Conservation (phyloP, 2,113 vertebrate species). For the Rhombomys opimus region DNA sequence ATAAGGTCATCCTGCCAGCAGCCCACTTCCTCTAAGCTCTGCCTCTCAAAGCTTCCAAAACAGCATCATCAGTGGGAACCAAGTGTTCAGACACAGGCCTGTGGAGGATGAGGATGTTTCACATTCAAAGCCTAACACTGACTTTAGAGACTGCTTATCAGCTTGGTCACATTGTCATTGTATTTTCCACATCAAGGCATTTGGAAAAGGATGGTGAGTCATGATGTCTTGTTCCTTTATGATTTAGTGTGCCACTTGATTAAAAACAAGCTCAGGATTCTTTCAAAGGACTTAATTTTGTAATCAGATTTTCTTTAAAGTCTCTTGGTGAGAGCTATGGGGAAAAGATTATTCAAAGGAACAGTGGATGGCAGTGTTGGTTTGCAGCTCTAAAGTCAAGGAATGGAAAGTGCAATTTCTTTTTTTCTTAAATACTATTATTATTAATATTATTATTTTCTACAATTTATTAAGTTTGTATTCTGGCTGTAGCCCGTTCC, state of each 20-base stretch:
- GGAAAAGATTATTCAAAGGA: constrained; percentile 76
- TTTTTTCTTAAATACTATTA: not conserved
- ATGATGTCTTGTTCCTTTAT: constrained; percentile 39
- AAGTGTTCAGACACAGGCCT: not conserved
- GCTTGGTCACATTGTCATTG: constrained; percentile 19
- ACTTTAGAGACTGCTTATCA: constrained; percentile 24
- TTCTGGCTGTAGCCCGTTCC: too few species aligned
- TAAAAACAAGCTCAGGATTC: constrained; percentile 20
- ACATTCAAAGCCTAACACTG: not conserved
- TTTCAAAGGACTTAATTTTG: constrained; percentile 64
- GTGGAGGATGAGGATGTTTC: not conserved
- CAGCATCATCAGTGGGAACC: too few species aligned
- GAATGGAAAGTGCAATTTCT: constrained; percentile 47
- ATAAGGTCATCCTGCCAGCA: not conserved
- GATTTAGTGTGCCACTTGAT: constrained; percentile 21
- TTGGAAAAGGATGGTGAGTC: constrained; percentile 51
- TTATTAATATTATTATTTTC: too few species aligned
- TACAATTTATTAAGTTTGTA: too few species aligned
- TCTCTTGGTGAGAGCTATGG: constrained; percentile 60
- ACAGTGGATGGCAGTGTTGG: constrained; percentile 85
- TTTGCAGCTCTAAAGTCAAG: constrained; percentile 76
- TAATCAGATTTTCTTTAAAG: constrained; percentile 58
- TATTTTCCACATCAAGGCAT: constrained; percentile 25
- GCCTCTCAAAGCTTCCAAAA: not conserved
- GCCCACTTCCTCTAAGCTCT: not conserved